phyloP scores from a whole-genome alignment of 2,888 invertebrate genomes.

The Tetranychus piercei region DNA sequence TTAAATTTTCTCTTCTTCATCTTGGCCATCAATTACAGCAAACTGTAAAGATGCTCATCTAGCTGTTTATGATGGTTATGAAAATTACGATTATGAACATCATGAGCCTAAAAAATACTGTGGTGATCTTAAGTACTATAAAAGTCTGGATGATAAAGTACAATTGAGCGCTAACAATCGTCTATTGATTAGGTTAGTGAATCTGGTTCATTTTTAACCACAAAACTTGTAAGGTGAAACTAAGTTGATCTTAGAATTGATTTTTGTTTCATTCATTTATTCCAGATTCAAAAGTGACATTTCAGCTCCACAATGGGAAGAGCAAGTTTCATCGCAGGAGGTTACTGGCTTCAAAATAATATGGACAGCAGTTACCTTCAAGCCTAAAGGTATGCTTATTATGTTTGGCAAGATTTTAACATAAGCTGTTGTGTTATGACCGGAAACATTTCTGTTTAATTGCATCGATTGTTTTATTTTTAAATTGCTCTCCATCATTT shows the following conservation, averaged over 20 bases:
- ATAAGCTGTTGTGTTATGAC: no score
- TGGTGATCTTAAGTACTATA: slow-evolving; percentile 35
- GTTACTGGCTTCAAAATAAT: slow-evolving; percentile 31
- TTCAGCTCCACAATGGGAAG: slow-evolving; percentile 16
- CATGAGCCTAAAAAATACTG: slow-evolving; percentile 32
- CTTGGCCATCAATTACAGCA: slow-evolving; percentile 26
- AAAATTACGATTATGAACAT: slow-evolving; percentile 25
- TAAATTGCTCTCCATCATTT: no score
- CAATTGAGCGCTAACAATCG: slow-evolving; percentile 33
- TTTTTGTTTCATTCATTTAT: not conserved
- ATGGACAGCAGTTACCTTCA: slow-evolving; percentile 31
- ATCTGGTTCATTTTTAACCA: not conserved
- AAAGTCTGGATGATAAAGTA: slow-evolving; percentile 34
- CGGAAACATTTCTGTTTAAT: no score
- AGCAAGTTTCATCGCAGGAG: slow-evolving; percentile 21
- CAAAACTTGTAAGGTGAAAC: not conserved
- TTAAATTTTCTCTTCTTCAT: no score
- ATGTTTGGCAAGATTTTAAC: not conserved
- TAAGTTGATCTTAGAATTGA: not conserved
- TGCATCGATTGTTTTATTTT: no score
- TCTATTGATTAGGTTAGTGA: slow-evolving; percentile 22
- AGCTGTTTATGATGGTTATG: slow-evolving; percentile 34
- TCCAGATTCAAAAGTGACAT: slow-evolving; percentile 19
- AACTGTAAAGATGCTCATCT: slow-evolving; percentile 35
- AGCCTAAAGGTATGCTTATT: slow-evolving; percentile 20